Percentiles rank a stretch among this genome's conserved stretches.
Conservation (phyloP, 2,797 vertebrate species). For the Coregonus ussuriensis region DNA sequence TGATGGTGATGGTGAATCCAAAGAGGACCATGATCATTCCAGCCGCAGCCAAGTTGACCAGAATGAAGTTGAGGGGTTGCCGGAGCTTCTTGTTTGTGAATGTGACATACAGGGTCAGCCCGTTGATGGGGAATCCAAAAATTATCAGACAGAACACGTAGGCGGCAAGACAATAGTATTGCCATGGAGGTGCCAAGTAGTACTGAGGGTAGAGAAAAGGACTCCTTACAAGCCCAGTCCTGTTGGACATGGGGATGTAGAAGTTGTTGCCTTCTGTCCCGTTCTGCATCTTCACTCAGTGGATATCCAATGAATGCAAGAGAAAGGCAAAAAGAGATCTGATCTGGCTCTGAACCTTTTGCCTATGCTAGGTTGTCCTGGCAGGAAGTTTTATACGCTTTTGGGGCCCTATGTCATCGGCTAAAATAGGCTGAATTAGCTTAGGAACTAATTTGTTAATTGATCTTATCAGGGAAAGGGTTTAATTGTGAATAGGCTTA, state of each 20-base stretch:
- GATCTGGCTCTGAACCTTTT: neutral
- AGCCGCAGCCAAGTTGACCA: conserved; percentile 81
- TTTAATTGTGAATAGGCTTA: neutral
- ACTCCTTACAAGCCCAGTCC: conserved; percentile 79
- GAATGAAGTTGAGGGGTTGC: conserved; percentile 81
- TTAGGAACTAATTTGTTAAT: conserved; percentile 58
- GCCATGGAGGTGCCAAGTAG: conserved; percentile 74
- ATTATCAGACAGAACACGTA: conserved; percentile 83
- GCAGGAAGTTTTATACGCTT: conserved; percentile 69
- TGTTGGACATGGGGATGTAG: conserved; percentile 82
- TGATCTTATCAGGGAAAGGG: conserved; percentile 20
- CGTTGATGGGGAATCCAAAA: conserved; percentile 78
- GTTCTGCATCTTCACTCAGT: conserved; percentile 65
- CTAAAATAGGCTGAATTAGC: conserved; percentile 53
- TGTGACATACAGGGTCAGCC: conserved; percentile 76
- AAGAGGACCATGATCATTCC: conserved; percentile 79
- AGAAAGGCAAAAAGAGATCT: neutral
- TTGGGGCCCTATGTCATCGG: conserved; percentile 9
- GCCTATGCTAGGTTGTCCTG: neutral
- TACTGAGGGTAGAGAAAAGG: conserved; percentile 79
- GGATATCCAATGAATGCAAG: neutral
- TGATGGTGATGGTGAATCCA: conserved; percentile 70
- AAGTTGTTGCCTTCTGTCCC: conserved; percentile 83
- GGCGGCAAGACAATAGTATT: conserved; percentile 66
- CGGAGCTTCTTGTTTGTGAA: conserved; percentile 55